Evolutionary conservation across 2,888 invertebrate genomes (phyloP), one percentile per base, ranked within the genome.

Genomic region (Nymphalis polychloros): DNA sequence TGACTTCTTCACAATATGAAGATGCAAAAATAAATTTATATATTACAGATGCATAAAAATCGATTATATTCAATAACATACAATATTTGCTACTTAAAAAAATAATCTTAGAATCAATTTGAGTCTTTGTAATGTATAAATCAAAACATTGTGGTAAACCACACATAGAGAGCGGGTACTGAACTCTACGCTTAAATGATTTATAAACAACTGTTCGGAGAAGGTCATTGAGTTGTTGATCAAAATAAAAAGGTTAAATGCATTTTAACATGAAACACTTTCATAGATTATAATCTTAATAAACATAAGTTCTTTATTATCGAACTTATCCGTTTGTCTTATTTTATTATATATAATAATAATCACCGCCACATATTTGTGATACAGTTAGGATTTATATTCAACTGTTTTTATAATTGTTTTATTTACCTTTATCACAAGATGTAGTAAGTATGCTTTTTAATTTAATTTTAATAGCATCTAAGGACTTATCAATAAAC

Each of bases 121-220:
- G 27, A 35, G 20, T n/a, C 50, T 35, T 49, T 64, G 57, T 55
- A 55, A 4, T 59, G 52, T 16, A 16, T 68, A 64, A 41, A 60
- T 70, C 55, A 57, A 60, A 64, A 67, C 67, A 63, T 67, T 68
- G n/a, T 72, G 53, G 59, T 59, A 50, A 70, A 55, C 57, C 20
- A 55, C 59, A 67, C 62, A 47, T 46, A 55, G 55, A 48, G 52
- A 31, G 49, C 46, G 19, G 53, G 55, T 65, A 59, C 55, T 47
- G 31, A 53, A 49, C 53, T 31, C 53, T 46, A 61, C 61, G 35
- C 19, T 6, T 48, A 61, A 67, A 46, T 49, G 48, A 64, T 64
- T 55, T 62, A 61, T 68, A 66, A 68, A 60, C 63, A 71, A 68
- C 66, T 23, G 23, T 23, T 55, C 20, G n/a, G 52, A 64, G 61